Percentiles rank a stretch among this genome's conserved stretches.
These are phyloP conservation scores for Tenthredo distinguenda DNA, from an alignment of 2,888 invertebrate species.

Conservation along the genomic window DNA sequence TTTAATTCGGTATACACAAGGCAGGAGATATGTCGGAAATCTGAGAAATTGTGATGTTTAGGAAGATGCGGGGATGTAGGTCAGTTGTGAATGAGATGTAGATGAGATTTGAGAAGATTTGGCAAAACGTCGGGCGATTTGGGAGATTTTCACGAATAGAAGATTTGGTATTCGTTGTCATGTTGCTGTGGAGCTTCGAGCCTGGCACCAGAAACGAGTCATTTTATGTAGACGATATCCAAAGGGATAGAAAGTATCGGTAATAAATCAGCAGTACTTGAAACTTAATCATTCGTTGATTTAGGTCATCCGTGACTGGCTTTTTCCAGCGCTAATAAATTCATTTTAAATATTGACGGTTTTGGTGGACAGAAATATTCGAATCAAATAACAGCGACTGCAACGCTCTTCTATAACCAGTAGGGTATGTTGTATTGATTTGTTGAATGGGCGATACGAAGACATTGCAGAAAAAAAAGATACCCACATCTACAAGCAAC, in stretches of 20 bases:
- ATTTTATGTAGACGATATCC: not conserved
- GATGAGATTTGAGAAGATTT: not conserved
- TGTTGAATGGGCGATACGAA: too few relatives aligned
- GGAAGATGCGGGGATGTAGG: too few relatives aligned
- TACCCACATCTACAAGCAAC: too few relatives aligned
- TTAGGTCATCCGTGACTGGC: not conserved
- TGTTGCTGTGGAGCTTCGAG: constrained; percentile 10
- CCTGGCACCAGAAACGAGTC: not conserved
- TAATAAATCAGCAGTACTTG: not conserved
- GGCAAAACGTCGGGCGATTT: too few relatives aligned
- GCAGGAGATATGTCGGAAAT: too few relatives aligned
- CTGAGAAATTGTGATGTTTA: too few relatives aligned
- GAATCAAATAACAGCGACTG: not conserved
- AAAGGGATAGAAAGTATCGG: not conserved
- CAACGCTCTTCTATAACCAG: too few relatives aligned
- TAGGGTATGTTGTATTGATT: too few relatives aligned
- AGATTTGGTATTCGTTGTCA: not conserved
- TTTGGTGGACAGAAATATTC: not conserved
- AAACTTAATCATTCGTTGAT: not conserved
- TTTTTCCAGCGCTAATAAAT: not conserved
- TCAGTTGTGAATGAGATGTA: too few relatives aligned
- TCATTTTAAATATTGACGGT: not conserved
- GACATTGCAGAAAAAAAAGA: too few relatives aligned
- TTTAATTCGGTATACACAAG: too few relatives aligned
- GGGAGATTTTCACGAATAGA: not conserved